Evolutionary conservation across 2,113 vertebrate species (phyloP), one percentile per base, ranked within the genome.

Genomic region (Myrmecophaga tridactyla): DNA sequence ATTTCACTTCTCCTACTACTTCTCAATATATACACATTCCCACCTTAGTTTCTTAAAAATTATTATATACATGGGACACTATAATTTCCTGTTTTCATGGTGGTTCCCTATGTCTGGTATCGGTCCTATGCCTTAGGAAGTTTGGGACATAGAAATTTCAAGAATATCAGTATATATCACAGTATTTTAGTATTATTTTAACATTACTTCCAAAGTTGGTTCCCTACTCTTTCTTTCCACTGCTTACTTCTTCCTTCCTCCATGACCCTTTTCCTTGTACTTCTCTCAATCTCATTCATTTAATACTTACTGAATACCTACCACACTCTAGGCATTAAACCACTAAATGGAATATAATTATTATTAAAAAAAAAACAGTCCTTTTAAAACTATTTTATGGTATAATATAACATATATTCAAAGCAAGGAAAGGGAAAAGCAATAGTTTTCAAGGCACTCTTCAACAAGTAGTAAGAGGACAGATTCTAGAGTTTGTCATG

Each of bases 281-380:
- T 58, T 95, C 17, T 73, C 4, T 92, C 48, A 80, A 0, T 43
- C 51, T 78, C 36, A 43, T 82, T 94, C 4, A 27, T 87, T 83
- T 36, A 90, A 10, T 70, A 85, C 41, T 95, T 91, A 69, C 23
- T 92, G 20, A 82, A 80, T 93, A 69, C 4, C 73, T 94, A 65
- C 53, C 76, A 73, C 48, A 10, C 84, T 96, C 14, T 1, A 78
- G 15, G 13, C 18, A 77, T 93, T 92, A 85, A 84, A 67, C 43
- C 29, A 65, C 6, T 77, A 89, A 81, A 10, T 87, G 23, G 13
- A 92, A 63, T 51, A 65, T 65, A 67, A 48, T 43, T 87, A 70
- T 81, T 3, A 27, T 46, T 34, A 63, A 29, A 9, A 27, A 56
- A 51, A 34, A 41, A 82, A 3, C 36, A 4, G 6, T 69, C 23